phyloP scores from a whole-genome alignment of 2,797 vertebrate species.

The Emydoidea blandingii region DNA sequence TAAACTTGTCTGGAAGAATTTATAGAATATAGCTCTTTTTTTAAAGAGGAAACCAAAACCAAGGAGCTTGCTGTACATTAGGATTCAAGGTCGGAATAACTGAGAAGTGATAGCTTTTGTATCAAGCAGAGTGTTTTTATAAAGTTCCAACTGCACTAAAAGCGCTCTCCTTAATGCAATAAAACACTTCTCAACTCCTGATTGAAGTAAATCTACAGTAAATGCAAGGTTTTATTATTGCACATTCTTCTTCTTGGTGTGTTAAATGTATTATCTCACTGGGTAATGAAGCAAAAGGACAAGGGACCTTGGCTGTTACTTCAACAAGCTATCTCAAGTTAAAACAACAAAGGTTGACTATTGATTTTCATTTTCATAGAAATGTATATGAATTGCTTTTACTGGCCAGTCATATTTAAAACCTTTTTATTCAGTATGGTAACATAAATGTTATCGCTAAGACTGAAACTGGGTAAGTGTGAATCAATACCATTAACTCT shows the following conservation, averaged over 20 bases:
- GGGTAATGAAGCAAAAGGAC: background rate
- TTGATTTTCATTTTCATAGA: background rate
- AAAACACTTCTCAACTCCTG: background rate
- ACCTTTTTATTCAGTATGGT: background rate
- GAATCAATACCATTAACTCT: background rate
- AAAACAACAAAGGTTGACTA: background rate
- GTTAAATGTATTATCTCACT: background rate
- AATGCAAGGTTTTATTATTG: background rate
- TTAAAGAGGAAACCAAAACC: background rate
- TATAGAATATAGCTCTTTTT: background rate
- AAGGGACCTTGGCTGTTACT: background rate
- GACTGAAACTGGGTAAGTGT: background rate
- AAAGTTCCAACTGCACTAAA: constrained; percentile 8
- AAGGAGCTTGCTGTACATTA: background rate
- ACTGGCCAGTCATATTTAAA: background rate
- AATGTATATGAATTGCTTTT: background rate
- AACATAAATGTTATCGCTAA: background rate
- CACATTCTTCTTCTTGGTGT: background rate
- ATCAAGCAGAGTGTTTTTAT: background rate
- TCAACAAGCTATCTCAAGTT: background rate
- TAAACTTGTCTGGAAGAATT: background rate
- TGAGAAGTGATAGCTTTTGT: background rate
- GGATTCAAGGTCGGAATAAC: background rate
- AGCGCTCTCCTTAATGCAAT: background rate
- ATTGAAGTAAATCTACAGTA: background rate